phyloP scores from a whole-genome alignment of 2,113 vertebrate genomes.

The Pyxicephalus adspersus region DNA sequence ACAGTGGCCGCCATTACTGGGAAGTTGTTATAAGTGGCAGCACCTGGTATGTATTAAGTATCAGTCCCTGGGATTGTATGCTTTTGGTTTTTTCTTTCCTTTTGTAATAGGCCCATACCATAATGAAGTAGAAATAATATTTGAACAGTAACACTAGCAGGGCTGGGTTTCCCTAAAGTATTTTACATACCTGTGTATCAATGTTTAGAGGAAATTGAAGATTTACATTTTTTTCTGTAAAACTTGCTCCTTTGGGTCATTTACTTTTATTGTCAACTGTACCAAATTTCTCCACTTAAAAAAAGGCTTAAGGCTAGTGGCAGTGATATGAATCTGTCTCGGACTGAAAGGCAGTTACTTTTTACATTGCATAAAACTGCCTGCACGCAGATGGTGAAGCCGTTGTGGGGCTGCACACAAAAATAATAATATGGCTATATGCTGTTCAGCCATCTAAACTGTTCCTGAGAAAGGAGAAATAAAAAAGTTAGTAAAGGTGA shows the following conservation, averaged over 20 bases:
- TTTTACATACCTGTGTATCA: slow-evolving; percentile 26
- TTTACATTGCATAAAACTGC: too few relatives aligned
- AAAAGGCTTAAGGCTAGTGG: not conserved
- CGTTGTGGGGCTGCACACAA: too few relatives aligned
- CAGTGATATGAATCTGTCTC: too few relatives aligned
- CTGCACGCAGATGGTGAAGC: too few relatives aligned
- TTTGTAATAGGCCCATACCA: slow-evolving; percentile 10
- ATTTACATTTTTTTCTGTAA: slow-evolving; percentile 35
- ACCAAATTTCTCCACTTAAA: slow-evolving; percentile 28
- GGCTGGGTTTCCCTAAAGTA: slow-evolving; percentile 23
- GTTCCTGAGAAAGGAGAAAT: too few relatives aligned
- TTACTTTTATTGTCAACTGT: slow-evolving; percentile 36
- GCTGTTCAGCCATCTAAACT: too few relatives aligned
- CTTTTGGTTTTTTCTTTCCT: slow-evolving; percentile 23
- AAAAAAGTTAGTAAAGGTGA: too few relatives aligned
- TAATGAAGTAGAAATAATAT: slow-evolving; percentile 35
- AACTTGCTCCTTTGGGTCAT: slow-evolving; percentile 17
- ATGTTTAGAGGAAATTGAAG: slow-evolving; percentile 45
- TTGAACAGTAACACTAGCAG: slow-evolving; percentile 30
- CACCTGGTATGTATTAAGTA: slow-evolving; percentile 82
- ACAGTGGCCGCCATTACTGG: slow-evolving; percentile 98
- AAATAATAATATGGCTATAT: too few relatives aligned
- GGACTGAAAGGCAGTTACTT: too few relatives aligned
- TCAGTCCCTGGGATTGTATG: slow-evolving; percentile 19
- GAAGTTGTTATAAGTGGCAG: slow-evolving; percentile 96